Base-by-base conservation (phyloP, 2,888 invertebrate genomes). In the Drosophila subsilvestris region DNA sequence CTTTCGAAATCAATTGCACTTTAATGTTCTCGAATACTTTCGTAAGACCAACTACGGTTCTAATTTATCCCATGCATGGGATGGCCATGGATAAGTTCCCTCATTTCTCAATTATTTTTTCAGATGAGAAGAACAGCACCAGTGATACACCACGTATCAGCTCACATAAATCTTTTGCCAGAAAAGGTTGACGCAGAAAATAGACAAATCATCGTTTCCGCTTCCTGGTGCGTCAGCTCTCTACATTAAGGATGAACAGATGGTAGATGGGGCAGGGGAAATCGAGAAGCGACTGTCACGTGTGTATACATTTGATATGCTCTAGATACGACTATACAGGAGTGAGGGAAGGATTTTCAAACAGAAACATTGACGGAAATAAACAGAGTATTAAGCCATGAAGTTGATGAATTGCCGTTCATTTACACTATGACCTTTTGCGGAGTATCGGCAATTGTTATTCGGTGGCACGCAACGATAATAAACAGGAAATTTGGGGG, bases 111-210 rank as follows among this genome's bases (percentile, higher is more conserved):
- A 4, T 25, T 9, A 27, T 27, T 27, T 8, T 9, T 74, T 4
- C 67, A 92, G 92, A 92, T 68, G 91, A 90, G 63, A 90, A 89
- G 65, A 90, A 89, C 63, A 91, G 89, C 78, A 91, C 6, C 25
- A 91, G 29, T 67, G 42, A 50, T 67, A n/a, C n/a, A n/a, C n/a
- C 58, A 49, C 54, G 45, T 67, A 59, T 67, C n/a, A n/a, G n/a
- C n/a, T n/a, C n/a, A n/a, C n/a, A n/a, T n/a, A n/a, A n/a, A n/a
- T n/a, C 69, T 56, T 54, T 18, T 20, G 50, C n/a, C 29, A 32
- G 44, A 54, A 54, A 62, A 20, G 48, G 43, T 44, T 43, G 25
- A 42, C 47, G 53, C 69, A 53, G 37, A 62, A 69, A 69, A 70
- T 69, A 69, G 70, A 70, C 70, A 70, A 70, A 70, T 70, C 69